Conservation (phyloP, 2,888 invertebrate species). For the Lacanobia wlatinum region DNA sequence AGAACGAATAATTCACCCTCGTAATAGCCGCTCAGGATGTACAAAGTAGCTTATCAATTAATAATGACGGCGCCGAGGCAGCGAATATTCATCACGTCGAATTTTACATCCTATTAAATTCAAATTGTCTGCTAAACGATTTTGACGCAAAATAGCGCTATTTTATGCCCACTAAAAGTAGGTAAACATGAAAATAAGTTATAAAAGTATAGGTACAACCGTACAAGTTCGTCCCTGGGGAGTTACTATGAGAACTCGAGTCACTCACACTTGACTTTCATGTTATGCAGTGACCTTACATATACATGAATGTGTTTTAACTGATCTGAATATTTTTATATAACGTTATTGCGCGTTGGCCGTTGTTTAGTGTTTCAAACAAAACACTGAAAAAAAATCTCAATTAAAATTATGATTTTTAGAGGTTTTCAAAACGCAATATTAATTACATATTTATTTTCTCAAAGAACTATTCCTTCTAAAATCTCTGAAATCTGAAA, state of each 20-base stretch:
- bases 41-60: conserved; percentile 46
- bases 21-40: conserved; percentile 33
- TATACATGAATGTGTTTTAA: neutral
- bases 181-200: conserved; percentile 60
- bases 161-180: conserved; percentile 52
- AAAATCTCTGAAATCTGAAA: too few relatives aligned
- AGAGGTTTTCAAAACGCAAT: neutral
- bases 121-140: conserved; percentile 48
- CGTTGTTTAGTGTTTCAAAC: neutral
- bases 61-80: conserved; percentile 32
- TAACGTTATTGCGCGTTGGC: neutral
- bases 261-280: neutral
- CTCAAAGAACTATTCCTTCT: too few relatives aligned
- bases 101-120: conserved; percentile 56
- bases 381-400: too few relatives aligned
- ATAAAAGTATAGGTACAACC: conserved; percentile 48
- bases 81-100: conserved; percentile 42
- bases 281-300: neutral
- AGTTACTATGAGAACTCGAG: conserved; percentile 39
- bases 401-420: neutral
- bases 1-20: conserved; percentile 31
- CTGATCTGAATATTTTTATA: neutral
- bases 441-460: too few relatives aligned
- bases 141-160: conserved; percentile 50
- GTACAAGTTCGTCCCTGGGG: conserved; percentile 33